Percentiles rank a stretch among this genome's conserved stretches.
Evolutionary conservation across 2,113 vertebrate species (phyloP).

Genomic region (Mirza zaza): DNA sequence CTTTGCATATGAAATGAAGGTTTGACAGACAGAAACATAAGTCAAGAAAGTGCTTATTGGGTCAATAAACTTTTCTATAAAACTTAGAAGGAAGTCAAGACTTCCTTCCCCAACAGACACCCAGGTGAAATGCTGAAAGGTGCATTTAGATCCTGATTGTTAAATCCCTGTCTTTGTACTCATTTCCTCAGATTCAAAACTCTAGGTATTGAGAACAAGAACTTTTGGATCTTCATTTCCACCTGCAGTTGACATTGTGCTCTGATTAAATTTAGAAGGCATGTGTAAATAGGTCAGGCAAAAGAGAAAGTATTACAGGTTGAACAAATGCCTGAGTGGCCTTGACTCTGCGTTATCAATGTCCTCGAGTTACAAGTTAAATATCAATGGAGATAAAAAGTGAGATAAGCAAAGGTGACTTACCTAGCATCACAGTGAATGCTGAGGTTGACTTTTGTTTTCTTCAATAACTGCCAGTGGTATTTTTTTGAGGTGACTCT

Average conservation of each 20-base stretch:
- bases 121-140: not conserved
- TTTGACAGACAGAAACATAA: not conserved
- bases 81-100: not conserved
- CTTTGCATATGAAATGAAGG: not conserved
- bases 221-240: not conserved
- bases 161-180: not conserved
- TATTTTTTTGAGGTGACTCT: conserved; percentile 61
- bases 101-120: not conserved
- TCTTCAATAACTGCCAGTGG: conserved; percentile 58
- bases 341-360: not conserved
- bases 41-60: not conserved
- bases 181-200: not conserved
- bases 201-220: not conserved
- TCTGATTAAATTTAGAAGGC: not conserved
- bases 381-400: not conserved
- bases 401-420: conserved; percentile 53
- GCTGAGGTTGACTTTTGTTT: conserved; percentile 7
- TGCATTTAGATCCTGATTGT: not conserved
- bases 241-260: not conserved
- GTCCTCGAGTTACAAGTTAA: conserved; percentile 66
- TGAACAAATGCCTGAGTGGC: not conserved
- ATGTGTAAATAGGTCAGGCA: not conserved
- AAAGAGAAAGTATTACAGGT: not conserved
- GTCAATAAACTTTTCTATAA: not conserved
- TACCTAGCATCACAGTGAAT: conserved; percentile 6